phyloP scores from a whole-genome alignment of 2,888 invertebrate genomes.

The Bugula neritina region DNA sequence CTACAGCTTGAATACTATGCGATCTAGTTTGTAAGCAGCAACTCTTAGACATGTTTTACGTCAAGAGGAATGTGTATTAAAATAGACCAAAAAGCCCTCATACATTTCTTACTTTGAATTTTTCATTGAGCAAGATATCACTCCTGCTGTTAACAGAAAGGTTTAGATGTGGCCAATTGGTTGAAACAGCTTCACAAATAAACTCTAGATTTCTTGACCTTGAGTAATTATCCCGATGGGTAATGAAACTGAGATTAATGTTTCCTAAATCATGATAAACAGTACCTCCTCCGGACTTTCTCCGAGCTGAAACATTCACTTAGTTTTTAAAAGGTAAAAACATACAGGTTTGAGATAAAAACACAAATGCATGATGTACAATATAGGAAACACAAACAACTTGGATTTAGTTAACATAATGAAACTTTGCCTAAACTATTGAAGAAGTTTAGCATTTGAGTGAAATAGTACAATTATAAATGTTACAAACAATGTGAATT shows the following conservation, averaged over 20 bases:
- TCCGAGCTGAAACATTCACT: too few species aligned
- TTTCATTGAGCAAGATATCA: constrained; percentile 73
- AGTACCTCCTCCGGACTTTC: constrained; percentile 91
- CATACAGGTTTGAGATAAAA: too few species aligned
- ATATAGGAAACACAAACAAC: too few species aligned
- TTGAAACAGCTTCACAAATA: constrained; percentile 73
- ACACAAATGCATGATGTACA: too few species aligned
- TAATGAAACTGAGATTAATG: constrained; percentile 74
- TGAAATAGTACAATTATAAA: too few species aligned
- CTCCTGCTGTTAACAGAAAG: constrained; percentile 73
- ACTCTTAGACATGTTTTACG: not conserved
- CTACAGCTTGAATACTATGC: not conserved
- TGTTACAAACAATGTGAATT: constrained; percentile 54
- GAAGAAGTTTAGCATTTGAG: not conserved
- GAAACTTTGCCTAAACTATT: not conserved
- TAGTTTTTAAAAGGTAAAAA: too few species aligned
- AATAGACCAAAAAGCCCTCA: too few species aligned
- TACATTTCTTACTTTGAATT: constrained; percentile 48
- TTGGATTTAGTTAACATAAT: not conserved
- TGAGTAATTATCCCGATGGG: constrained; percentile 73
- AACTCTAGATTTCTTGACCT: constrained; percentile 80
- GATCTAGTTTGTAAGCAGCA: not conserved
- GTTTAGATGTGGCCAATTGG: constrained; percentile 70
- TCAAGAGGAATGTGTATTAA: too few species aligned
- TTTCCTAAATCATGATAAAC: constrained; percentile 88